Conservation (phyloP, 2,797 vertebrate species). For the Danio albolineatus region DNA sequence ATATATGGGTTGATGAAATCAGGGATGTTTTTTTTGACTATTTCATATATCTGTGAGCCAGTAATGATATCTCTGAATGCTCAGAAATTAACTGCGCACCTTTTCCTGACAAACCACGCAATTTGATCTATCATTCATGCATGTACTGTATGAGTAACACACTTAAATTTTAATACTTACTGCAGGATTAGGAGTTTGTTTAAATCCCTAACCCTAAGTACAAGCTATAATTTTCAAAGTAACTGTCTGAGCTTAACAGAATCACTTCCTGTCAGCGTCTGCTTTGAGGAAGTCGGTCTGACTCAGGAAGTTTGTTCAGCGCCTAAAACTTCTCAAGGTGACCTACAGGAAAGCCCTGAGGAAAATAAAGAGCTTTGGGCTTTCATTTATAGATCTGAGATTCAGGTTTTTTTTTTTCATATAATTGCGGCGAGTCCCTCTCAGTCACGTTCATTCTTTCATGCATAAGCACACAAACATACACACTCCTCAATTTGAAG, state of each 20-base stretch:
- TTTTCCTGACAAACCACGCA: not conserved
- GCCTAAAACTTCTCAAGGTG: slow-evolving; percentile 28
- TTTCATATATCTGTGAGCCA: not conserved
- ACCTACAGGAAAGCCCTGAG: slow-evolving; percentile 11
- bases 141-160: not conserved
- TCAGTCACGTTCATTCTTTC: slow-evolving; percentile 4
- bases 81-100: not conserved
- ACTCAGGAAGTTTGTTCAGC: not conserved
- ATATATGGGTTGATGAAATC: not conserved
- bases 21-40: not conserved
- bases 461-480: slow-evolving; percentile 32
- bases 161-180: not conserved
- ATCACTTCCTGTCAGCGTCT: slow-evolving; percentile 1
- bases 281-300: not conserved
- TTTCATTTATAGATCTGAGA: slow-evolving; percentile 20
- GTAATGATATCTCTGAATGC: not conserved
- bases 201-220: not conserved
- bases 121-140: not conserved
- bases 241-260: slow-evolving; percentile 1
- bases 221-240: not conserved
- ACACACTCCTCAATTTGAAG: not conserved
- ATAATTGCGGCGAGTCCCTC: slow-evolving; percentile 15
- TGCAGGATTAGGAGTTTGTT: not conserved
- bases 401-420: slow-evolving; percentile 26
- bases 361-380: slow-evolving; percentile 5